Evolutionary conservation across 2,888 invertebrate species (phyloP).

Genomic region (Meganola albula): DNA sequence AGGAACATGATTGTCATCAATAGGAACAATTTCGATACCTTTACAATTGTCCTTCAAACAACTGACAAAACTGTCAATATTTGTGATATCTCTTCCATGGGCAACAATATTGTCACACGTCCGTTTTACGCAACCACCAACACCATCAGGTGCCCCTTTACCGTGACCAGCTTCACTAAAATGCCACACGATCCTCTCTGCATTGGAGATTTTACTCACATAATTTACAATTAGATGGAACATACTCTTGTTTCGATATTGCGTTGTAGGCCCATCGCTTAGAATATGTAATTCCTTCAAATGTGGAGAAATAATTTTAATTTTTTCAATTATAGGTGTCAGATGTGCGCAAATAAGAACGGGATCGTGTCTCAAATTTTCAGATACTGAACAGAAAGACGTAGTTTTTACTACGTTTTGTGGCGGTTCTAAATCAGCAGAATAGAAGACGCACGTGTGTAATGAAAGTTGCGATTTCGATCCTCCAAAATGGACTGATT

Average conservation of each 20-base stretch:
- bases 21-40: slow-evolving; percentile 10
- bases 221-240: slow-evolving; percentile 6
- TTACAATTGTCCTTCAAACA: slow-evolving; percentile 13
- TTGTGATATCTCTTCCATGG: slow-evolving; percentile 9
- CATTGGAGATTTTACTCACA: neutral
- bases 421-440: slow-evolving; percentile 5
- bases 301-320: slow-evolving; percentile 2
- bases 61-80: slow-evolving; percentile 8
- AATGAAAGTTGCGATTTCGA: slow-evolving; percentile 16
- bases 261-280: slow-evolving; percentile 6
- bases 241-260: slow-evolving; percentile 8
- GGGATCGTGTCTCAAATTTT: slow-evolving; percentile 22
- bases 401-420: slow-evolving; percentile 5
- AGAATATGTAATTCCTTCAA: slow-evolving; percentile 8
- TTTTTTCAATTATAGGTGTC: slow-evolving; percentile 10
- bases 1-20: slow-evolving; percentile 8
- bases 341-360: slow-evolving; percentile 21
- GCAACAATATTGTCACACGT: slow-evolving; percentile 9
- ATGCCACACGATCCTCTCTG: slow-evolving; percentile 8
- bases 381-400: slow-evolving; percentile 15
- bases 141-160: slow-evolving; percentile 17
- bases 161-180: slow-evolving; percentile 10
- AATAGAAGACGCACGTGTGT: slow-evolving; percentile 22
- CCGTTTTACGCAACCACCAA: slow-evolving; percentile 13
- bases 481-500: slow-evolving; percentile 21